These are phyloP conservation scores for Crypturellus tataupa DNA, from an alignment of 2,797 vertebrate species.

Conservation along the genomic window DNA sequence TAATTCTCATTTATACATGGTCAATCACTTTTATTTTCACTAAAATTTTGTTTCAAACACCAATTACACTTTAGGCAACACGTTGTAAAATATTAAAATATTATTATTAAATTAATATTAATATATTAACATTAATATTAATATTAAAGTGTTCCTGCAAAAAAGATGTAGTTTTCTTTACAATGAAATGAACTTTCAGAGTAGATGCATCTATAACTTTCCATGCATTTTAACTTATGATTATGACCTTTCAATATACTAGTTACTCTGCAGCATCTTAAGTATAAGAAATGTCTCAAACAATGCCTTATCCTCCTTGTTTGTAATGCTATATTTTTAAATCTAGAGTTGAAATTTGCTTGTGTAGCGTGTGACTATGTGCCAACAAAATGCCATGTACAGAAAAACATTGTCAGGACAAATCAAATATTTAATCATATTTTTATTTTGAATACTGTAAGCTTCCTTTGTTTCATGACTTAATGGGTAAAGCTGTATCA, in stretches of 20 bases:
- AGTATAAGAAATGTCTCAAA: not conserved
- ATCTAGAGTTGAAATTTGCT: conserved; percentile 6
- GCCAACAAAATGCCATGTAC: conserved; percentile 1
- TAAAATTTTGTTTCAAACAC: not conserved
- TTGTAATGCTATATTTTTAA: not conserved
- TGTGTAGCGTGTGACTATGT: not conserved
- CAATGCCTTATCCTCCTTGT: not conserved
- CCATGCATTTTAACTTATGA: not conserved
- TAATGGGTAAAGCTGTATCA: not conserved
- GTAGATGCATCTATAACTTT: not conserved
- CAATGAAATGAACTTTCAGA: not conserved
- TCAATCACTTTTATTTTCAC: not conserved
- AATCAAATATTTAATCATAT: not conserved
- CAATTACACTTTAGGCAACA: conserved; percentile 1
- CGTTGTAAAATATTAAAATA: not conserved
- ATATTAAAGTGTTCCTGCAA: not conserved
- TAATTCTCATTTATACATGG: not conserved
- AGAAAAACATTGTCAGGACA: not conserved
- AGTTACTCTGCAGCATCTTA: not conserved
- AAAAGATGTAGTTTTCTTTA: not conserved
- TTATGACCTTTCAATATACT: not conserved
- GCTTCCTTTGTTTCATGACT: not conserved
- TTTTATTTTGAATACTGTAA: not conserved
- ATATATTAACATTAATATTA: no score
- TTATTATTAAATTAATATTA: no score